phyloP scores from a whole-genome alignment of 2,888 invertebrate species.

The Odontocolon sp. region DNA sequence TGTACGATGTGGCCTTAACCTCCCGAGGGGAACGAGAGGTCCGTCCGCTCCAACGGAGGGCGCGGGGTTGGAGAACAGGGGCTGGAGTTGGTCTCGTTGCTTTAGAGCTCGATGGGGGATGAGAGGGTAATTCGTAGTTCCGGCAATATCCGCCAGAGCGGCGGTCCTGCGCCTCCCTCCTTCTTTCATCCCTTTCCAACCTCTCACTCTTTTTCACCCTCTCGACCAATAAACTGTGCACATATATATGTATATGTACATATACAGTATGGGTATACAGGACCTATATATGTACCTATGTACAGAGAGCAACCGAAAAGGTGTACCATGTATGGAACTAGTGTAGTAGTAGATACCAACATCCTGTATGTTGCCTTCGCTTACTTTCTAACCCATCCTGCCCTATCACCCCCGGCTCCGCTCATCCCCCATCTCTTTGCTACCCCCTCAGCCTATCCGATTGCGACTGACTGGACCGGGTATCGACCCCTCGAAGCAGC shows the following conservation, averaged over 20 bases:
- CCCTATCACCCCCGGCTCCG: conserved; percentile 47
- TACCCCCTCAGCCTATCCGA: conserved; percentile 68
- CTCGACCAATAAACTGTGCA: conserved; percentile 14
- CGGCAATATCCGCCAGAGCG: conserved; percentile 75
- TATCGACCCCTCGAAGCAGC: conserved; percentile 69
- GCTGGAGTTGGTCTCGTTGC: conserved; percentile 61
- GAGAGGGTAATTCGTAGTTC: conserved; percentile 71
- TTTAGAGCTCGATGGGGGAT: conserved; percentile 62
- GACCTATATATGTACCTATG: conserved; percentile 27
- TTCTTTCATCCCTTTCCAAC: conserved; percentile 41
- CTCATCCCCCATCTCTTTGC: conserved; percentile 31
- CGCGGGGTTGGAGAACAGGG: conserved; percentile 10
- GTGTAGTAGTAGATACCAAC: conserved; percentile 49
- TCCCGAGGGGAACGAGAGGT: conserved; percentile 36
- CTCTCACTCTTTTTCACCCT: conserved; percentile 24
- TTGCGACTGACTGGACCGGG: conserved; percentile 67
- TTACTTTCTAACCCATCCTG: conserved; percentile 53
- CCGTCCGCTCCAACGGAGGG: neutral
- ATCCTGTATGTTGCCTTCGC: conserved; percentile 48
- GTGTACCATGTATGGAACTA: conserved; percentile 36
- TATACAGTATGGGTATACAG: conserved; percentile 32
- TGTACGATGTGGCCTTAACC: conserved; percentile 62
- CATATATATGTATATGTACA: neutral
- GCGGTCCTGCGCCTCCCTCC: conserved; percentile 65
- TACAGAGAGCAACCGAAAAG: conserved; percentile 38